Evolutionary conservation across 1,140 invertebrate genomes (phyloP), one percentile per base, ranked within the genome.

Genomic region (Heliconius nattereri): DNA sequence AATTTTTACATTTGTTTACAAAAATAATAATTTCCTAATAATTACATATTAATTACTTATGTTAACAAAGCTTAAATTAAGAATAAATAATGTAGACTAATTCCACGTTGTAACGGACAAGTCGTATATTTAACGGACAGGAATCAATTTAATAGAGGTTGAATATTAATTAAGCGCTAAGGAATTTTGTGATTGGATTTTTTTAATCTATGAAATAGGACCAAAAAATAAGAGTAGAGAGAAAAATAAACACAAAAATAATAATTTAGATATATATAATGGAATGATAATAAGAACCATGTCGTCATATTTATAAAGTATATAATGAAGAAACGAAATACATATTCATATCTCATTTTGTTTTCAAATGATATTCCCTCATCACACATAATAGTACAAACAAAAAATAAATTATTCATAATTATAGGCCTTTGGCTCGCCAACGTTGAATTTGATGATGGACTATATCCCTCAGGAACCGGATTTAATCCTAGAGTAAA

Each of bases 91-190:
- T 16, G 29, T 7, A 9, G 60, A 37, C 1, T 8, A 9, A 40
- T 19, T 72, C 71, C 29, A 72, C 71, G n/a, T 78, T 54, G 72
- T 78, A 78, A 78, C 26, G 35, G 78, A 74, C 57, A 74, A 74
- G 19, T 74, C 19, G 60, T 29, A 49, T 70, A 60, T 40, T 66
- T 8, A 49, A 71, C 26, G 16, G 57, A 37, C 26, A 75, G 29
- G 7, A 76, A 72, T 72, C 29, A 23, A 72, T 72, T 35, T 72
- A 16, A 72, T 32, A 60, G n/a, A 26, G 74, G n/a, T 49, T 71
- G 37, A 70, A 76, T 76, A 71, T 32, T 66, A 76, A 76, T 70
- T 75, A 19, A 70, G 20, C 7, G 23, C 23, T 66, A 3, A 66
- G 60, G 23, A 66, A 19, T 26, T 66, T 66, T 26, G 23, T 66